Evolutionary conservation across 2,113 vertebrate genomes (phyloP).

Genomic region (Grammomys dolichurus): DNA sequence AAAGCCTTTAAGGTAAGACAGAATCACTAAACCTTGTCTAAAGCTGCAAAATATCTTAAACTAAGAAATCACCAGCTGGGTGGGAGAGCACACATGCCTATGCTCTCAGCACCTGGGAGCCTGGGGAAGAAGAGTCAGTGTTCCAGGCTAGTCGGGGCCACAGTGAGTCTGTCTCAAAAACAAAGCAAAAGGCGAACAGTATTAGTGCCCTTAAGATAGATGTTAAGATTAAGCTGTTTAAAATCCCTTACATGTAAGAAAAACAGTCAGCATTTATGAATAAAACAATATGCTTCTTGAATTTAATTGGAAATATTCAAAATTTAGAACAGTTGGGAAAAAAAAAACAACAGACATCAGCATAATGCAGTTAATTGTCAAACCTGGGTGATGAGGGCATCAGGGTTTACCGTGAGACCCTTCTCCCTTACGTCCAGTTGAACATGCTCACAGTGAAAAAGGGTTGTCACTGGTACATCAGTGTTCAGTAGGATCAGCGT

Average conservation of each 20-base stretch:
- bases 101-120: not conserved
- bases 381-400: not conserved
- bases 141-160: not conserved
- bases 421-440: not conserved
- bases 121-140: not conserved
- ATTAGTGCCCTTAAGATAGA: not conserved
- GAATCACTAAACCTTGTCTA: constrained; percentile 4
- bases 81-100: too few relatives aligned
- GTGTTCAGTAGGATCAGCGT: not conserved
- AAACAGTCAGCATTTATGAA: not conserved
- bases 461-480: not conserved
- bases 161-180: not conserved
- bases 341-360: not conserved
- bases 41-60: not conserved
- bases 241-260: constrained; percentile 20
- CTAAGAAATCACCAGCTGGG: not conserved
- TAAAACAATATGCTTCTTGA: not conserved
- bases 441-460: not conserved
- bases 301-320: not conserved
- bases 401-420: not conserved
- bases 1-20: not conserved
- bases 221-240: not conserved
- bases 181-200: not conserved
- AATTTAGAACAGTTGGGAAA: not conserved
- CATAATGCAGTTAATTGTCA: not conserved